Conservation (phyloP, 2,888 invertebrate genomes). For the Pseudeuparius sepicola region DNA sequence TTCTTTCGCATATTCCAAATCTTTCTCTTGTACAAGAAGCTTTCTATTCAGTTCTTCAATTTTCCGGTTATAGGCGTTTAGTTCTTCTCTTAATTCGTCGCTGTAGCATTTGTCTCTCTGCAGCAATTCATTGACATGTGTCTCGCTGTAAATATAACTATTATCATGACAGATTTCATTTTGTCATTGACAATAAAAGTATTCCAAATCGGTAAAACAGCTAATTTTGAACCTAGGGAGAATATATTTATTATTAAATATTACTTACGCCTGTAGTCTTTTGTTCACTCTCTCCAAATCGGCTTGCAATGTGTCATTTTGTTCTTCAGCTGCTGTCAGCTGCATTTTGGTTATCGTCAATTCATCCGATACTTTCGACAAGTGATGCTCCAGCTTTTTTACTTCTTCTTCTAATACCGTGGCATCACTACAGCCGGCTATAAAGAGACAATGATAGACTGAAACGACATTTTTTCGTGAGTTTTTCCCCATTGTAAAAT, state of each 20-base stretch:
- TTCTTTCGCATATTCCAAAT: not conserved
- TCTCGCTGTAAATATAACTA: conserved; percentile 24
- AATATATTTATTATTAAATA: conserved; percentile 7
- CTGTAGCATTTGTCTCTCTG: conserved; percentile 21
- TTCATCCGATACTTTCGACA: conserved; percentile 26
- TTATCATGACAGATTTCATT: too few relatives aligned
- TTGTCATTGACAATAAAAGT: conserved; percentile 1
- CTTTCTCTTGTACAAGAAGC: conserved; percentile 22
- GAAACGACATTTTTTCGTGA: conserved; percentile 5
- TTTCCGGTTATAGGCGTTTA: conserved; percentile 21
- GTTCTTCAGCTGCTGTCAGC: conserved; percentile 27
- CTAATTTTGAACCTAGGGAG: conserved; percentile 5
- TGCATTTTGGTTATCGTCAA: conserved; percentile 26
- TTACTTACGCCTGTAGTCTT: conserved; percentile 25
- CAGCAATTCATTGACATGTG: conserved; percentile 24
- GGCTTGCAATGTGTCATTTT: conserved; percentile 28
- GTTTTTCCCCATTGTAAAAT: conserved; percentile 4
- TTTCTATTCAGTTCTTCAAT: conserved; percentile 24
- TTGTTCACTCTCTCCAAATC: conserved; percentile 26
- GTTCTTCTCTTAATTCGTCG: conserved; percentile 26
- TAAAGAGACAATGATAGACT: conserved; percentile 2
- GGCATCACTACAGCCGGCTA: conserved; percentile 15
- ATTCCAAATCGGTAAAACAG: not conserved
- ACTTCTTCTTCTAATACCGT: conserved; percentile 26
- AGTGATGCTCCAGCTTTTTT: conserved; percentile 27